A percentile compares a stretch with the other conserved stretches of the same genome.
Conservation (phyloP, 2,888 invertebrate species). For the Lycaena phlaeas region DNA sequence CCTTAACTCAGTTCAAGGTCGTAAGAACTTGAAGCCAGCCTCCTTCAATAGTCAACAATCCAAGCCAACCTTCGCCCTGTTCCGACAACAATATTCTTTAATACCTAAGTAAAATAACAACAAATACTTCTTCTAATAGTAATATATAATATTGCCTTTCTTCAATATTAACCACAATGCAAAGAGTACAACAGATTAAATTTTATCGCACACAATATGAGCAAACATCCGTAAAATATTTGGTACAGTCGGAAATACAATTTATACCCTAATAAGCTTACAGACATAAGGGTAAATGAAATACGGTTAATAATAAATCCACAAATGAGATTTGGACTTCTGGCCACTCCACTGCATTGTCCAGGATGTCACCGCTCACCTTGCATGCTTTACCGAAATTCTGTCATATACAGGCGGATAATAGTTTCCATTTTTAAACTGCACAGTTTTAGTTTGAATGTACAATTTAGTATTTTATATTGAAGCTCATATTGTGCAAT, state of each 20-base stretch:
- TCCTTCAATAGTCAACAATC: too few species aligned
- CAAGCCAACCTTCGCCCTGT: too few species aligned
- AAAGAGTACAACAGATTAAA: neutral
- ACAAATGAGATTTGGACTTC: slow-evolving; percentile 72
- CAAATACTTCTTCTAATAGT: too few species aligned
- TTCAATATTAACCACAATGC: too few species aligned
- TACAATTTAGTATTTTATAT: too few species aligned
- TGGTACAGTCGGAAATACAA: slow-evolving; percentile 61
- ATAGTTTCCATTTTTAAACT: slow-evolving; percentile 15
- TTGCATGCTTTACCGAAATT: slow-evolving; percentile 54
- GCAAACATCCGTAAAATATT: slow-evolving; percentile 52
- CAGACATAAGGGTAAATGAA: slow-evolving; percentile 62
- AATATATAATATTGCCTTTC: too few species aligned
- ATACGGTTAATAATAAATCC: slow-evolving; percentile 73
- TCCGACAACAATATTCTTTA: too few species aligned
- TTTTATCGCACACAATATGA: slow-evolving; percentile 6
- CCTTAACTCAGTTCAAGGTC: too few species aligned
- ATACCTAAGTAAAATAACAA: too few species aligned
- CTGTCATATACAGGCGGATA: slow-evolving; percentile 33
- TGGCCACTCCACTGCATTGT: slow-evolving; percentile 68
- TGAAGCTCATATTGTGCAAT: too few species aligned
- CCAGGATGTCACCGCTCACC: slow-evolving; percentile 53
- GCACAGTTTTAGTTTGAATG: slow-evolving; percentile 22
- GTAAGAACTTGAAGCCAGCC: too few species aligned
- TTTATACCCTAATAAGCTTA: slow-evolving; percentile 67